phyloP scores from a whole-genome alignment of 1,140 invertebrate species.

The Drosophila dunni region DNA sequence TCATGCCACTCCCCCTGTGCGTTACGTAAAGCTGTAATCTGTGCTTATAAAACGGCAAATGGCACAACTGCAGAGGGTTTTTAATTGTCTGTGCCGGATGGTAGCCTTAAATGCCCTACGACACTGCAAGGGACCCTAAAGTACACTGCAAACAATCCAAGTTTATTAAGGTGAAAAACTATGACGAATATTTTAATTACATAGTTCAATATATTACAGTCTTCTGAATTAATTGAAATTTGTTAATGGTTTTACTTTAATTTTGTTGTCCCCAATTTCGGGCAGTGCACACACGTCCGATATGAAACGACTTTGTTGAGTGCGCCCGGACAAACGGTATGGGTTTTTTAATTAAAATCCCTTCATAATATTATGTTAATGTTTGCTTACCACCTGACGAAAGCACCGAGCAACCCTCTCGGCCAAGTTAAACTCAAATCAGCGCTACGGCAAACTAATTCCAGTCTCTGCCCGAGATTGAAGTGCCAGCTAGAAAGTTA shows the following conservation, averaged over 20 bases:
- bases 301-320: conserved; percentile 65
- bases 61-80: conserved; percentile 78
- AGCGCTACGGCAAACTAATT: neutral
- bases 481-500: conserved; percentile 79
- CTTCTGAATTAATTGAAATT: too few species aligned
- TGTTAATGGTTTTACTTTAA: too few species aligned
- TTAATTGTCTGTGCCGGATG: conserved; percentile 80
- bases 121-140: conserved; percentile 32
- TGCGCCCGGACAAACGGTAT: conserved; percentile 35
- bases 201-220: neutral
- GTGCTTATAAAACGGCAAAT: conserved; percentile 82
- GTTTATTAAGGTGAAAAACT: neutral
- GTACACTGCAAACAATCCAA: conserved; percentile 9
- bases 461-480: conserved; percentile 56
- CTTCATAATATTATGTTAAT: conserved; percentile 82
- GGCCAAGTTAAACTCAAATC: conserved; percentile 4
- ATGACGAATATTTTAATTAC: neutral
- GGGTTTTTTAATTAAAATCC: conserved; percentile 79
- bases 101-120: conserved; percentile 68
- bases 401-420: conserved; percentile 28
- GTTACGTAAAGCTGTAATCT: conserved; percentile 76
- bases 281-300: conserved; percentile 54
- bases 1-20: conserved; percentile 29
- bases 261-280: neutral
- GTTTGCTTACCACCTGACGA: conserved; percentile 50